These are phyloP conservation scores for Trichoplusia ni DNA, from an alignment of 1,140 invertebrate species.

Conservation along the genomic window DNA sequence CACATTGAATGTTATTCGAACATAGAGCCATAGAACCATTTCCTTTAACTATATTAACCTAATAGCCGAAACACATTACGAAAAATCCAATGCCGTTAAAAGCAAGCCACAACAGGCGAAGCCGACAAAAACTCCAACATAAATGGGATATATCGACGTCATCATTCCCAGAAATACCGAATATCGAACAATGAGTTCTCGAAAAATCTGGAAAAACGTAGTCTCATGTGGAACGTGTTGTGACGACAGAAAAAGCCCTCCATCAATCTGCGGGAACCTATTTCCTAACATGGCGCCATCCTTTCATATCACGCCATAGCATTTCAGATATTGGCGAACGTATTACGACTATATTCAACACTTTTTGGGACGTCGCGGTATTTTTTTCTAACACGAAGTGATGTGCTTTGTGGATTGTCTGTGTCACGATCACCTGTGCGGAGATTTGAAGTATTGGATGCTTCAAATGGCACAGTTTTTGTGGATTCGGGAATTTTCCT, in stretches of 20 bases:
- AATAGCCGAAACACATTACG: background rate
- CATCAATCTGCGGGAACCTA: constrained; percentile 65
- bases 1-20: constrained; percentile 12
- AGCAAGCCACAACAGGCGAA: background rate
- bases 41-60: background rate
- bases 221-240: constrained; percentile 49
- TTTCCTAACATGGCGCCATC: constrained; percentile 56
- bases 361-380: constrained; percentile 37
- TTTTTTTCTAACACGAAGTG: constrained; percentile 12
- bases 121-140: constrained; percentile 23
- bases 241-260: constrained; percentile 64
- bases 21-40: background rate
- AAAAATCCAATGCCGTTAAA: background rate
- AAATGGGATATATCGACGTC: constrained; percentile 22
- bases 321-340: constrained; percentile 56
- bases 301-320: constrained; percentile 55
- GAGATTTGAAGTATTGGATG: constrained; percentile 1
- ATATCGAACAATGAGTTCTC: constrained; percentile 36
- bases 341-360: constrained; percentile 51
- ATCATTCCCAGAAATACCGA: constrained; percentile 27
- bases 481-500: no score
- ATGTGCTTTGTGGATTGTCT: background rate
- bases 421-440: constrained; percentile 5
- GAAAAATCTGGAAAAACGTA: constrained; percentile 51
- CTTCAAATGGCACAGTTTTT: no score